Evolutionary conservation across 2,888 invertebrate species (phyloP).

Genomic region (Epinotia demarniana): DNA sequence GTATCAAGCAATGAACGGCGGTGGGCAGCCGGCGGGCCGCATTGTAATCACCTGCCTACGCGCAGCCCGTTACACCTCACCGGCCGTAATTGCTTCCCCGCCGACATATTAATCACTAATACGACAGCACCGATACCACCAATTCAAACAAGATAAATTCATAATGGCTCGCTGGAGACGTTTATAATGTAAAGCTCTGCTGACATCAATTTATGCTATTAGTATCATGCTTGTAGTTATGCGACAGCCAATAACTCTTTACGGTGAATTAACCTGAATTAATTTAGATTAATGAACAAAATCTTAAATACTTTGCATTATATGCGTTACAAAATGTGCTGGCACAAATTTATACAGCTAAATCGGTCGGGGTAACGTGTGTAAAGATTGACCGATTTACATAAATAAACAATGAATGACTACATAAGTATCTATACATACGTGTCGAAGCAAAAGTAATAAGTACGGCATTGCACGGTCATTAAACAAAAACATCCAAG

Average conservation of each 20-base stretch:
- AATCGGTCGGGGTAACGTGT: background rate
- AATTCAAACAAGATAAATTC: slow-evolving; percentile 66
- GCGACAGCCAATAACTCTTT: slow-evolving; percentile 40
- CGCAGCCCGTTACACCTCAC: slow-evolving; percentile 65
- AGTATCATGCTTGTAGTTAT: slow-evolving; percentile 40
- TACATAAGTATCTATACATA: slow-evolving; percentile 3
- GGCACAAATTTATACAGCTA: slow-evolving; percentile 1
- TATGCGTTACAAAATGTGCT: slow-evolving; percentile 10
- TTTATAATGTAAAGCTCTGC: slow-evolving; percentile 51
- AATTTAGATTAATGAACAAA: slow-evolving; percentile 23
- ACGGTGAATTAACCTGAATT: slow-evolving; percentile 26
- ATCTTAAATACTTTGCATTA: slow-evolving; percentile 27
- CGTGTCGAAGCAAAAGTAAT: slow-evolving; percentile 22
- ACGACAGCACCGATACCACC: slow-evolving; percentile 70
- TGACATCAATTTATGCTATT: slow-evolving; percentile 47
- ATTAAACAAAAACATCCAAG: slow-evolving; percentile 43
- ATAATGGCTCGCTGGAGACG: slow-evolving; percentile 56
- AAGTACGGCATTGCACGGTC: slow-evolving; percentile 36
- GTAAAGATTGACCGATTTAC: background rate
- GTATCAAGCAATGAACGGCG: slow-evolving; percentile 73
- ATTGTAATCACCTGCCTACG: slow-evolving; percentile 63
- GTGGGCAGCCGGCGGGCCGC: slow-evolving; percentile 69
- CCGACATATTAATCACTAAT: slow-evolving; percentile 78
- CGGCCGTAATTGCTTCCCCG: slow-evolving; percentile 71
- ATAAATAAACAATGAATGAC: slow-evolving; percentile 21